Conservation (phyloP, 2,797 vertebrate genomes). For the Scolopax bukidnonensis region DNA sequence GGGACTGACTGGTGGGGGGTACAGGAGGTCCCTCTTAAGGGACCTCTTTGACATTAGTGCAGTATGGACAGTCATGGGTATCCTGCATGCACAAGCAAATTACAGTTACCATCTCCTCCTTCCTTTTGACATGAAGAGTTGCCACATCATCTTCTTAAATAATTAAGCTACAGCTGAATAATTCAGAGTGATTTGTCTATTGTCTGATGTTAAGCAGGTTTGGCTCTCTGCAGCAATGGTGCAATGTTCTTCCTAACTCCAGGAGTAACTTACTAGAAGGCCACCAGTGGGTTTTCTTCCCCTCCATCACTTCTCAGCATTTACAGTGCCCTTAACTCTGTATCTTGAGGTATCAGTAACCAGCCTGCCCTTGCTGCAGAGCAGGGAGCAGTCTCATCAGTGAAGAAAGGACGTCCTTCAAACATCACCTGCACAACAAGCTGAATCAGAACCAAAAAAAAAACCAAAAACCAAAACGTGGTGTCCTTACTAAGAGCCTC, state of each 20-base stretch:
- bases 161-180: constrained; percentile 16
- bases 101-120: not conserved
- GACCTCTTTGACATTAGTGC: not conserved
- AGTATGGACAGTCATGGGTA: not conserved
- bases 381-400: not conserved
- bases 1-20: not conserved
- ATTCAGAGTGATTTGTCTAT: not conserved
- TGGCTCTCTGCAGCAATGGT: not conserved
- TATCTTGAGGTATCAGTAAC: not conserved
- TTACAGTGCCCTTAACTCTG: not conserved
- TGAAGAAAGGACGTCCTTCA: not conserved
- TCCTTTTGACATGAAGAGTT: not conserved
- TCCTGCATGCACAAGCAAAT: not conserved
- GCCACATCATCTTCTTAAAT: not conserved
- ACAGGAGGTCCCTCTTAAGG: not conserved
- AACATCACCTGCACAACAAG: not conserved
- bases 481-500: not conserved
- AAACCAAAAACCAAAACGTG: not conserved
- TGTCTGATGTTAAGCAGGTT: not conserved
- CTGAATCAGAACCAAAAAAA: not conserved
- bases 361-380: not conserved
- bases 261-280: not conserved
- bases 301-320: not conserved
- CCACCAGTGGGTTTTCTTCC: not conserved
- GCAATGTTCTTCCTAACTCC: not conserved